These are phyloP conservation scores for Agrochola litura DNA, from an alignment of 2,888 invertebrate genomes.

Conservation along the genomic window DNA sequence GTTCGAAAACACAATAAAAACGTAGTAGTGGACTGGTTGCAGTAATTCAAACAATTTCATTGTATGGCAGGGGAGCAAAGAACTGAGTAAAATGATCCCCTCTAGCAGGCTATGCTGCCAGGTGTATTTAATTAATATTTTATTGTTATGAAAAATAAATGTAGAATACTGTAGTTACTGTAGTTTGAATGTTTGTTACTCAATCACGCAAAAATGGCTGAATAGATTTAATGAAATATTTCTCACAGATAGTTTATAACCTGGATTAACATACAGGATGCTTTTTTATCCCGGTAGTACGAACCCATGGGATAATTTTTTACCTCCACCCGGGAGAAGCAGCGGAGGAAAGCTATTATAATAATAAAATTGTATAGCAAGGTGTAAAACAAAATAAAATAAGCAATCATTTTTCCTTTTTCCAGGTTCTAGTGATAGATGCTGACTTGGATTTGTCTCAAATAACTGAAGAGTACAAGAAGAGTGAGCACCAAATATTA, in stretches of 20 bases:
- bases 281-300: no score
- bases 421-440: slow-evolving; percentile 92
- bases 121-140: not conserved
- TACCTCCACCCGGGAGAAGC: no score
- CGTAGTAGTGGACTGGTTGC: slow-evolving; percentile 4
- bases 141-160: not conserved
- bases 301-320: no score
- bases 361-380: not conserved
- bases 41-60: slow-evolving; percentile 29
- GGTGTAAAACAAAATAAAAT: not conserved
- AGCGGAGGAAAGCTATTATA: not conserved
- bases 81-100: slow-evolving; percentile 7
- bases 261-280: no score
- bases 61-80: slow-evolving; percentile 12
- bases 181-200: no score
- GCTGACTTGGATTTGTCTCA: slow-evolving; percentile 92
- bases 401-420: slow-evolving; percentile 44
- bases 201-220: no score
- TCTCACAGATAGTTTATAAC: no score
- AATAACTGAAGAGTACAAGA: slow-evolving; percentile 92
- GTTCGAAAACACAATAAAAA: not conserved
- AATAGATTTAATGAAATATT: no score
- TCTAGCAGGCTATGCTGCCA: not conserved
- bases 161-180: no score
- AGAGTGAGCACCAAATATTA: slow-evolving; percentile 90